phyloP scores from a whole-genome alignment of 2,113 vertebrate species.

The Ochotona curzoniae region DNA sequence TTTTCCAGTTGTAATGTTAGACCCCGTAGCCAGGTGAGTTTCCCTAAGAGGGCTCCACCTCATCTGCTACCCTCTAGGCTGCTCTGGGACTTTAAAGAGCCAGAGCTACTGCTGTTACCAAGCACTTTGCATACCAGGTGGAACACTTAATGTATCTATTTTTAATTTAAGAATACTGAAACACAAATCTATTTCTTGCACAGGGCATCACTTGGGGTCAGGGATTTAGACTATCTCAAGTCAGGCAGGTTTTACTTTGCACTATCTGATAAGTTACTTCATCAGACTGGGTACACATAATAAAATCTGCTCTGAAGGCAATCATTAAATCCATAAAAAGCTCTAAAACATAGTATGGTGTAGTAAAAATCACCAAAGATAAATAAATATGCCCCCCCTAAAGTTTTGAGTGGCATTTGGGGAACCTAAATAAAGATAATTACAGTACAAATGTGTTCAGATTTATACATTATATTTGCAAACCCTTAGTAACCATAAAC shows the following conservation, averaged over 20 bases:
- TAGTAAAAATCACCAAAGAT: slow-evolving; percentile 3
- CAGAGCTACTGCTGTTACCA: background rate
- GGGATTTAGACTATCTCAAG: slow-evolving; percentile 12
- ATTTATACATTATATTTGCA: background rate
- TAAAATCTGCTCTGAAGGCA: slow-evolving; percentile 23
- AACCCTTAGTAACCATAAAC: background rate
- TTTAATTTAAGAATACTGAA: slow-evolving; percentile 51
- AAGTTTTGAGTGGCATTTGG: slow-evolving; percentile 33
- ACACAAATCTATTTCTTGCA: slow-evolving; percentile 13
- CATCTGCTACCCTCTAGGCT: background rate
- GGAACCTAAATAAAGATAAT: background rate
- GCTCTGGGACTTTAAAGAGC: background rate
- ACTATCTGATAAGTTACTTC: slow-evolving; percentile 60
- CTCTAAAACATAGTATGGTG: background rate
- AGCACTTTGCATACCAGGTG: background rate
- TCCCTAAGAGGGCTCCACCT: slow-evolving; percentile 2
- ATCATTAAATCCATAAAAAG: background rate
- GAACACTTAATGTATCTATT: slow-evolving; percentile 20
- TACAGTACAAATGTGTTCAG: background rate
- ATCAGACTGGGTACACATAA: slow-evolving; percentile 31
- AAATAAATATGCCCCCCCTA: background rate
- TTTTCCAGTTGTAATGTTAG: background rate
- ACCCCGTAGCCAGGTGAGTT: background rate
- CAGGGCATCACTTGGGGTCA: background rate
- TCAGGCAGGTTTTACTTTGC: slow-evolving; percentile 16